A percentile compares a stretch with the other conserved stretches of the same genome.
Evolutionary conservation across 2,113 vertebrate species (phyloP).

Genomic region (Ceyx margarethae): DNA sequence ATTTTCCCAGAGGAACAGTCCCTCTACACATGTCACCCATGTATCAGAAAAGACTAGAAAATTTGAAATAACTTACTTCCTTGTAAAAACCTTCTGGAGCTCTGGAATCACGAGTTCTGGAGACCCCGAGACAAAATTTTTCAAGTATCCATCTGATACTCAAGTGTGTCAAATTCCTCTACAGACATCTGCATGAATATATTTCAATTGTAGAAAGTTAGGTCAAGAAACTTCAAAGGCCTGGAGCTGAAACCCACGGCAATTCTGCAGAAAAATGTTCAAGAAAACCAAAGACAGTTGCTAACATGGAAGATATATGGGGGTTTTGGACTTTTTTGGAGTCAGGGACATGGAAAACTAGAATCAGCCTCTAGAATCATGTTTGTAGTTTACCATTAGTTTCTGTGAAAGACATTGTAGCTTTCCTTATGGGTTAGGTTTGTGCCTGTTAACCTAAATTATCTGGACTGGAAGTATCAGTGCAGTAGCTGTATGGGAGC

Average conservation of each 20-base stretch:
- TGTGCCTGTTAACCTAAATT: constrained; percentile 4
- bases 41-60: neutral
- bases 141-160: neutral
- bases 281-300: neutral
- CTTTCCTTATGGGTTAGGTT: neutral
- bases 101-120: neutral
- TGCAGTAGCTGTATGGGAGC: neutral
- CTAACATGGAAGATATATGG: neutral
- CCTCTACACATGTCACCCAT: neutral
- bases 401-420: neutral
- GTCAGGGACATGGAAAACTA: neutral
- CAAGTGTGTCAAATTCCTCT: neutral
- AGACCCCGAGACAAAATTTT: neutral
- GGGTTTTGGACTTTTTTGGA: neutral
- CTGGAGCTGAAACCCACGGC: neutral
- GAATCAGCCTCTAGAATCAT: neutral
- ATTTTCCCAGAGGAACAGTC: neutral
- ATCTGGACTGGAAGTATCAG: neutral
- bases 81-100: neutral
- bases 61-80: neutral
- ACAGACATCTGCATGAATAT: neutral
- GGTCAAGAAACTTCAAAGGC: neutral
- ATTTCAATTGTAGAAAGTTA: neutral
- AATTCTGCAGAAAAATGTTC: neutral
- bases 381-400: neutral